Conservation (phyloP, 2,797 vertebrate genomes). For the Neosilurus hyrtlii region DNA sequence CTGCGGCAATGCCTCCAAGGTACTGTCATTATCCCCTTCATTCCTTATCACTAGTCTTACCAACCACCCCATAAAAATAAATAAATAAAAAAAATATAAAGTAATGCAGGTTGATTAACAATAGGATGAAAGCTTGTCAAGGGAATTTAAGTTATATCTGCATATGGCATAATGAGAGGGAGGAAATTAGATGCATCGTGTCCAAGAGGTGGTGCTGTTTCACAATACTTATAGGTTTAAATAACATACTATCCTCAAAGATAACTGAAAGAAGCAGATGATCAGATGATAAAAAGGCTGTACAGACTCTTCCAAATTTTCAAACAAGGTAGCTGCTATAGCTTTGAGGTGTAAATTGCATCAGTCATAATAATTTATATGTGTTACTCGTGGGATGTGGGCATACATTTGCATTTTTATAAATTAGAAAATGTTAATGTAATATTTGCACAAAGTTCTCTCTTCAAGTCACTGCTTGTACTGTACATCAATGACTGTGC, state of each 20-base stretch:
- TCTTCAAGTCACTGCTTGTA: too few relatives aligned
- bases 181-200: background rate
- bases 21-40: constrained; percentile 3
- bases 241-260: background rate
- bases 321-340: background rate
- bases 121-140: background rate
- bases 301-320: background rate
- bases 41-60: background rate
- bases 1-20: background rate
- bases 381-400: background rate
- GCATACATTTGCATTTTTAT: background rate
- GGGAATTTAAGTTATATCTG: constrained; percentile 13
- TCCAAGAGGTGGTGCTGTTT: constrained; percentile 25
- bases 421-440: background rate
- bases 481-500: too few relatives aligned
- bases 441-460: background rate
- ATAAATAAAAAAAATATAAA: background rate
- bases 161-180: background rate
- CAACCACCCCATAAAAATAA: background rate
- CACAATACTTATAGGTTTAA: constrained; percentile 3
- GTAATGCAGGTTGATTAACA: constrained; percentile 2
- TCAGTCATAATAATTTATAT: background rate
- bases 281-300: background rate
- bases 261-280: background rate
- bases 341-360: background rate